Evolutionary conservation across 2,888 invertebrate genomes (phyloP).

Genomic region (Eupithecia exiguata): DNA sequence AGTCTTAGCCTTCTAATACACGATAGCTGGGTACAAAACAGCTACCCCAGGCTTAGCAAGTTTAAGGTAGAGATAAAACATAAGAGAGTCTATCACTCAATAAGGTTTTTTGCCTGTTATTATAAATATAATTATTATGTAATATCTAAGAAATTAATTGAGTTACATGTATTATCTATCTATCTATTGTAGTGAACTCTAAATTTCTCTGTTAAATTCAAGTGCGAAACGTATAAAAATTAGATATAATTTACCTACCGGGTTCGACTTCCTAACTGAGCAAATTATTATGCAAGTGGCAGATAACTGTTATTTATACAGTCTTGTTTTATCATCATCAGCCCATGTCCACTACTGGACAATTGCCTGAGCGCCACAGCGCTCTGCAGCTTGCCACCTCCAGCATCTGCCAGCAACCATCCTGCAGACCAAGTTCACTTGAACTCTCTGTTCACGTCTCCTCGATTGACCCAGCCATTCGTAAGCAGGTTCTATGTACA

Average conservation of each 20-base stretch:
- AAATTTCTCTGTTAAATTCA: no score
- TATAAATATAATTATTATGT: no score
- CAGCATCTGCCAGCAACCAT: background rate
- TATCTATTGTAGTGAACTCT: background rate
- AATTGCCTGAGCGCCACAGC: background rate
- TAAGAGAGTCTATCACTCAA: no score
- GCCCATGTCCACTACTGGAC: background rate
- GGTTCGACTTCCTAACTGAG: no score
- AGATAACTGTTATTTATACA: no score
- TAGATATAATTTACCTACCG: no score
- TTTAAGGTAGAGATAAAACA: background rate
- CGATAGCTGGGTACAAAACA: background rate
- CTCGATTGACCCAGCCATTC: slow-evolving; percentile 17
- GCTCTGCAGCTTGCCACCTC: background rate
- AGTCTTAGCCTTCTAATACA: slow-evolving; percentile 9
- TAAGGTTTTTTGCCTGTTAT: background rate
- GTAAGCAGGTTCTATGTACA: slow-evolving; percentile 13
- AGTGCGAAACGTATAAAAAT: no score
- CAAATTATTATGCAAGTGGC: no score
- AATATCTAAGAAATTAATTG: no score
- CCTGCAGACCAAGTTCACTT: background rate
- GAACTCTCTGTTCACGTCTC: background rate
- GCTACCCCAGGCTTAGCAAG: background rate
- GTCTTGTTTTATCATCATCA: background rate
- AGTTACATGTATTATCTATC: no score